phyloP scores from a whole-genome alignment of 2,888 invertebrate species.

The Trisateles emortualis region DNA sequence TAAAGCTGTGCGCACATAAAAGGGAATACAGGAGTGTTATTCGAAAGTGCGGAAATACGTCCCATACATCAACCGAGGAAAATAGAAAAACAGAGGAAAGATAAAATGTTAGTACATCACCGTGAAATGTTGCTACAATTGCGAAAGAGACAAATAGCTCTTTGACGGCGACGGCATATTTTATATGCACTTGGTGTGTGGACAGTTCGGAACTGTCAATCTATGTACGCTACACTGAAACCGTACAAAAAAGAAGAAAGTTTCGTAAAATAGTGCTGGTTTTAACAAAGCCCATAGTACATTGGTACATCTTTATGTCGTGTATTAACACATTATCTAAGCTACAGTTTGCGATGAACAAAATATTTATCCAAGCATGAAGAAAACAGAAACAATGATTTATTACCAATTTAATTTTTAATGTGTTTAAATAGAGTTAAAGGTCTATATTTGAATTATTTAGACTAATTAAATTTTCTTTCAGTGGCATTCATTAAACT shows the following conservation, averaged over 20 bases:
- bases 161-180: conserved; percentile 69
- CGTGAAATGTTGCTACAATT: conserved; percentile 80
- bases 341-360: too few species aligned
- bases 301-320: neutral
- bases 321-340: too few species aligned
- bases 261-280: neutral
- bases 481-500: too few species aligned
- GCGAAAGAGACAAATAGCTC: conserved; percentile 75
- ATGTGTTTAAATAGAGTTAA: too few species aligned
- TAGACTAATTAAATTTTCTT: too few species aligned
- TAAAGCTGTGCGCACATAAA: conserved; percentile 80
- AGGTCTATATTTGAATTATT: too few species aligned
- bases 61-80: conserved; percentile 82
- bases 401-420: too few species aligned
- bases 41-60: conserved; percentile 84
- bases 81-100: conserved; percentile 81
- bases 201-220: conserved; percentile 1
- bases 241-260: neutral
- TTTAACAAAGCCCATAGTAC: neutral
- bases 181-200: conserved; percentile 62
- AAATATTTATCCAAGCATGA: too few species aligned
- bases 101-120: conserved; percentile 80
- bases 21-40: conserved; percentile 81
- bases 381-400: too few species aligned
- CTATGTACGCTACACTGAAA: neutral